These are phyloP conservation scores for Lithophane socia DNA, from an alignment of 2,888 invertebrate species.

Conservation along the genomic window DNA sequence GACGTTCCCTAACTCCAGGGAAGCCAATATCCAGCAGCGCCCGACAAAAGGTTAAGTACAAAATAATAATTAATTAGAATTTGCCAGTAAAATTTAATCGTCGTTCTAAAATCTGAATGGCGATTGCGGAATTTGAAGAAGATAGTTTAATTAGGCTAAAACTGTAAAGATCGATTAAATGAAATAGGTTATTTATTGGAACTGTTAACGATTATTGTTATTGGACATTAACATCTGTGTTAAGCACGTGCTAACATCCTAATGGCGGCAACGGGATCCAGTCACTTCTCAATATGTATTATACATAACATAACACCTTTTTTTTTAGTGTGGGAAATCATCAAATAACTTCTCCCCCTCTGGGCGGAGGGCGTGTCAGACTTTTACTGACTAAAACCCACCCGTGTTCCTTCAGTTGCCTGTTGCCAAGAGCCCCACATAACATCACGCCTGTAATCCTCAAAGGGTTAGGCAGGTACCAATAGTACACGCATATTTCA, in stretches of 20 bases:
- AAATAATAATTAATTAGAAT: constrained; percentile 5
- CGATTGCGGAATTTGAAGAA: constrained; percentile 28
- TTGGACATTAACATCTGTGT: constrained; percentile 19
- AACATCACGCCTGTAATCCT: too few species aligned
- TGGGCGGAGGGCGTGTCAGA: too few species aligned
- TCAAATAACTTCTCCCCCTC: too few species aligned
- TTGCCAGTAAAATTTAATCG: constrained; percentile 12
- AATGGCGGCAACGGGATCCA: constrained; percentile 16
- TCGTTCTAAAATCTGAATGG: constrained; percentile 15
- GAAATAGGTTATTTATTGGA: constrained; percentile 42
- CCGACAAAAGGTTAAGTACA: neutral
- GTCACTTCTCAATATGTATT: too few species aligned
- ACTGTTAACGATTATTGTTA: constrained; percentile 37
- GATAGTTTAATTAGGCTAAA: constrained; percentile 8
- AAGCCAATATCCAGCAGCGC: neutral
- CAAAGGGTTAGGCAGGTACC: too few species aligned
- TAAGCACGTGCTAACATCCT: constrained; percentile 18
- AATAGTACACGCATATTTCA: neutral
- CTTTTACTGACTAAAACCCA: too few species aligned
- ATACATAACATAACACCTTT: too few species aligned
- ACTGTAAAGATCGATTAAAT: constrained; percentile 42
- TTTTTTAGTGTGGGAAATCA: too few species aligned
- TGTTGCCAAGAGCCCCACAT: neutral
- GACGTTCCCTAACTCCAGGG: neutral
- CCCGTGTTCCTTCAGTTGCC: too few species aligned